These are phyloP conservation scores for Hormaphis cornu DNA, from an alignment of 1,140 invertebrate species.

Conservation along the genomic window DNA sequence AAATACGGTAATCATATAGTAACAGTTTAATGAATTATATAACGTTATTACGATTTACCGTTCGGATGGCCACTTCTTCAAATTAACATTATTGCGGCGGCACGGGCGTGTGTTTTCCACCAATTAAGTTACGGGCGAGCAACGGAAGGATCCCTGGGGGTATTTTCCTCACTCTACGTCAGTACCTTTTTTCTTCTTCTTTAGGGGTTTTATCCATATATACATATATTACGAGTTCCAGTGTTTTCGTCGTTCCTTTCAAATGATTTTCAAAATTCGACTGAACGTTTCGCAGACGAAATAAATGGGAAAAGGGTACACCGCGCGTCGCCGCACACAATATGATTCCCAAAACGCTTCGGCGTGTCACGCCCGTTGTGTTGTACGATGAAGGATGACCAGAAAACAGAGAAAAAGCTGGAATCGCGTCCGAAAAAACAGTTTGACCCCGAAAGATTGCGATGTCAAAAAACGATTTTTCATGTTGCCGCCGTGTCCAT, in stretches of 20 bases:
- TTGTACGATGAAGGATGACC: not conserved
- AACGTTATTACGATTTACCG: too few relatives aligned
- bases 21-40: too few relatives aligned
- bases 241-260: not conserved
- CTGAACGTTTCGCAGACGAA: not conserved
- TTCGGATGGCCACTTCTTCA: not conserved
- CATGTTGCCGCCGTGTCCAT: too few relatives aligned
- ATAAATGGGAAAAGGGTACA: not conserved
- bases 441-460: not conserved
- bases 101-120: not conserved
- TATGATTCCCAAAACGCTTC: constrained; percentile 2
- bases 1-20: too few relatives aligned
- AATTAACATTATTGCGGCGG: not conserved
- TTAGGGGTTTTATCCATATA: too few relatives aligned
- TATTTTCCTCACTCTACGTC: too few relatives aligned
- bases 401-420: not conserved
- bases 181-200: not conserved
- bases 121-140: constrained; percentile 9
- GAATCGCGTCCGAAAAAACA: not conserved
- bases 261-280: not conserved
- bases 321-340: not conserved
- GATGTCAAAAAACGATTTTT: constrained; percentile 8
- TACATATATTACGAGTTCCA: too few relatives aligned
- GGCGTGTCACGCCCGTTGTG: not conserved
- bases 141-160: not conserved